A percentile compares a stretch with the other conserved stretches of the same genome.
These are phyloP conservation scores for Encarsia formosa DNA, from an alignment of 2,888 invertebrate species.

Conservation along the genomic window DNA sequence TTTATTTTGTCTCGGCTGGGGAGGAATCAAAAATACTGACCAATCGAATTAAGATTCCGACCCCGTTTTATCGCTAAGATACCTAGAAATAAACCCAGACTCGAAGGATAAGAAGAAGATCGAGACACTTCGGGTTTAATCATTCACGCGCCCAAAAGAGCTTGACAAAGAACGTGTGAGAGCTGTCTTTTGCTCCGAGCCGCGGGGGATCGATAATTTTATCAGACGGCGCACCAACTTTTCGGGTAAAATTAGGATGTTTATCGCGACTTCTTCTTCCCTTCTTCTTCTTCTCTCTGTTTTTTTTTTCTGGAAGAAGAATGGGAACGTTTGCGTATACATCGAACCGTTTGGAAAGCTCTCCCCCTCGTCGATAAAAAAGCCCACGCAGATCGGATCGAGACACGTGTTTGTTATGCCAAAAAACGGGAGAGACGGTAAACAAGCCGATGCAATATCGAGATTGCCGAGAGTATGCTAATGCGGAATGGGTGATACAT, in stretches of 20 bases:
- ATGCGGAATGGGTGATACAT: too few relatives aligned
- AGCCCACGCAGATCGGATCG: too few relatives aligned
- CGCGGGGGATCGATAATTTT: slow-evolving; percentile 38
- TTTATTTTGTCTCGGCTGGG: too few relatives aligned
- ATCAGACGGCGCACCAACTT: slow-evolving; percentile 45
- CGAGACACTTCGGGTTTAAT: slow-evolving; percentile 11
- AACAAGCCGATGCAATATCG: slow-evolving; percentile 51
- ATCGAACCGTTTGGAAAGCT: too few relatives aligned
- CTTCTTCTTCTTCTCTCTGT: too few relatives aligned
- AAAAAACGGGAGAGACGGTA: slow-evolving; percentile 38
- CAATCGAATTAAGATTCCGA: slow-evolving; percentile 18
- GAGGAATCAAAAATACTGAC: slow-evolving; percentile 22
- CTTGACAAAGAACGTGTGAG: not conserved
- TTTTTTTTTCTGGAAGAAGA: too few relatives aligned
- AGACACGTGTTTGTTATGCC: too few relatives aligned
- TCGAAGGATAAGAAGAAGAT: not conserved
- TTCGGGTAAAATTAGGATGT: too few relatives aligned
- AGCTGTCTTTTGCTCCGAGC: slow-evolving; percentile 13
- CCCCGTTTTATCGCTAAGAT: not conserved
- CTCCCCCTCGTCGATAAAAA: too few relatives aligned
- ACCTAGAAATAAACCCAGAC: slow-evolving; percentile 15
- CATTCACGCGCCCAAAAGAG: not conserved
- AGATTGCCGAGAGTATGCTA: slow-evolving; percentile 53
- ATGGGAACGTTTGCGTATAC: too few relatives aligned
- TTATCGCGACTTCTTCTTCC: too few relatives aligned